Base-by-base conservation (phyloP, 1,140 invertebrate genomes). In the Drosophila busckii region DNA sequence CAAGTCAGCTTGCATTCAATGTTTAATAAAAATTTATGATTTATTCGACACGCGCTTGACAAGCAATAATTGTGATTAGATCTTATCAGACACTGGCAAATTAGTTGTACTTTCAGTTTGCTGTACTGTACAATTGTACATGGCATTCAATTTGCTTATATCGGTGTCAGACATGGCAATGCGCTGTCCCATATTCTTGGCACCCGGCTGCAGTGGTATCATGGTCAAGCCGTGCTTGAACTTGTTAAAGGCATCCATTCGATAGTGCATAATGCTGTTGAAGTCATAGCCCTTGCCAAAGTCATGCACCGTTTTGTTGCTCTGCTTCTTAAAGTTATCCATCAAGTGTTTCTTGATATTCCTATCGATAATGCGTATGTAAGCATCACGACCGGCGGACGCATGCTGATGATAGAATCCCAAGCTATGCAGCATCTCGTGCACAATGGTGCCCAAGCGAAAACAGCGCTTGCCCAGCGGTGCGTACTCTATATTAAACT, bases 221-320 rank as follows among this genome's bases (percentile, higher is more conserved):
- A 90, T 78, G 16, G 94, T 93, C 0, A 89, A 88, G 40, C 89
- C 68, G 3, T 92, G 91, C 76, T 94, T 94, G n/a, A n/a, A n/a
- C 10, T 70, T 88, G 1, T 91, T 91, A 78, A 95, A 95, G 0
- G 93, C 93, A 13, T 83, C 90, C 0, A 89, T 85, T 0, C 90
- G 90, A 73, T 96, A 95, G 84, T 96, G 94, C 91, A 95, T 91
- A 3, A 95, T 91, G 52, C 93, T 94, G 1, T 83, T 68, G 56
- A 92, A 93, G 84, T 93, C 92, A 52, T 93, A 93, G 5, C 46
- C 49, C 34, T 88, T 69, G 2, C 88, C 87, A 46, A 88, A 90
- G 50, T 88, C 85, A 0, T 87, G 86, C 0, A 89, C 0, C 60
- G n/a, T 26, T 35, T 6, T 45, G 2, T 41, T 61, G 8, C 88